These are phyloP conservation scores for Luehdorfia chinensis DNA, from an alignment of 1,140 invertebrate genomes.

Conservation along the genomic window DNA sequence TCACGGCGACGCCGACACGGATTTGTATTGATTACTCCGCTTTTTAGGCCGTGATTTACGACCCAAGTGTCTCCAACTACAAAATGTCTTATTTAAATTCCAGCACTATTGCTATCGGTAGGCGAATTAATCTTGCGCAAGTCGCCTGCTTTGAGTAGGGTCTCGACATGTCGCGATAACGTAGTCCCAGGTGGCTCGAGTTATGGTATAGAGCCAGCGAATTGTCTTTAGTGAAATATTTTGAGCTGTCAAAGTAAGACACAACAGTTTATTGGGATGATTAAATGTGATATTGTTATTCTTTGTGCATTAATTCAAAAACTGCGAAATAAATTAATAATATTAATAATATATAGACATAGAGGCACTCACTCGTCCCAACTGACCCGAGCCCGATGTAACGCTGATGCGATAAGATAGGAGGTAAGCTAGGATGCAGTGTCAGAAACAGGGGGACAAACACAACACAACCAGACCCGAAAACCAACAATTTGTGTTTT, in stretches of 20 bases:
- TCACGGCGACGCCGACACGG: background rate
- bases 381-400: no score
- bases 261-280: background rate
- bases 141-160: constrained; percentile 4
- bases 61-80: background rate
- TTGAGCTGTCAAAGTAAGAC: constrained; percentile 9
- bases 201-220: background rate
- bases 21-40: background rate
- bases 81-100: constrained; percentile 13
- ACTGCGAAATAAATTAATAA: no score
- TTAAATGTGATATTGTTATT: background rate
- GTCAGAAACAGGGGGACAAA: no score
- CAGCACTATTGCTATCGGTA: constrained; percentile 1
- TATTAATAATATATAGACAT: no score
- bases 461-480: no score
- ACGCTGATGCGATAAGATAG: no score
- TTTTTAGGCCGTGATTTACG: constrained; percentile 2
- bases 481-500: no score
- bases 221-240: constrained; percentile 13
- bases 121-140: constrained; percentile 12
- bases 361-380: no score
- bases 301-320: no score
- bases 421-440: no score
- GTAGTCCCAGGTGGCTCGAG: constrained; percentile 6
- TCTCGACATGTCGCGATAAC: constrained; percentile 4